A percentile compares a stretch with the other conserved stretches of the same genome.
These are phyloP conservation scores for Trachelipus rathkii DNA, from an alignment of 1,140 invertebrate species.

Conservation along the genomic window DNA sequence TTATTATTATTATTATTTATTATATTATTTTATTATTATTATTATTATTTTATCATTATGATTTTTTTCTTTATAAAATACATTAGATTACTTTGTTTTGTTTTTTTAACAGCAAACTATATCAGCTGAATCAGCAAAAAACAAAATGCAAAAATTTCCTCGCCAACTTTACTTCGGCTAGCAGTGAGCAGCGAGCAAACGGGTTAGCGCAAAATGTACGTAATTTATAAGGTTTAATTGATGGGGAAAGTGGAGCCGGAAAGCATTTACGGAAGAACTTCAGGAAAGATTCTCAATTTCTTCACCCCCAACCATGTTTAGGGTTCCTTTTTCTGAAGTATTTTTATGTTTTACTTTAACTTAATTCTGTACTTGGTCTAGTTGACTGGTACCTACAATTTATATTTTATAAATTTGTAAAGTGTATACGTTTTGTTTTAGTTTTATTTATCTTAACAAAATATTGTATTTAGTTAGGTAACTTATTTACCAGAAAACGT, in stretches of 20 bases:
- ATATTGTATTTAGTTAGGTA: too few relatives aligned
- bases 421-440: too few relatives aligned
- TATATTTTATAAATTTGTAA: too few relatives aligned
- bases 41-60: background rate
- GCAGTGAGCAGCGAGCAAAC: conserved; percentile 88
- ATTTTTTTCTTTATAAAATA: background rate
- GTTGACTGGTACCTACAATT: too few relatives aligned
- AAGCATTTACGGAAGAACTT: conserved; percentile 88
- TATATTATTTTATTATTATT: too few relatives aligned
- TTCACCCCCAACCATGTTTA: conserved; percentile 93
- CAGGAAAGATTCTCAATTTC: conserved; percentile 92
- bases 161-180: conserved; percentile 88
- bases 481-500: conserved; percentile 73
- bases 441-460: too few relatives aligned
- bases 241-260: conserved; percentile 93
- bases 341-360: conserved; percentile 7
- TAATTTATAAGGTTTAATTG: conserved; percentile 90
- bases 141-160: conserved; percentile 98
- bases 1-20: too few relatives aligned
- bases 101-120: conserved; percentile 48
- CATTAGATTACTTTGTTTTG: background rate
- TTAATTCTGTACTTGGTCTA: too few relatives aligned
- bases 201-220: conserved; percentile 89
- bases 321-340: conserved; percentile 92
- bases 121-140: conserved; percentile 79